Evolutionary conservation across 1,140 invertebrate genomes (phyloP), one percentile per base, ranked within the genome.

Genomic region (Magallana ariakensis): DNA sequence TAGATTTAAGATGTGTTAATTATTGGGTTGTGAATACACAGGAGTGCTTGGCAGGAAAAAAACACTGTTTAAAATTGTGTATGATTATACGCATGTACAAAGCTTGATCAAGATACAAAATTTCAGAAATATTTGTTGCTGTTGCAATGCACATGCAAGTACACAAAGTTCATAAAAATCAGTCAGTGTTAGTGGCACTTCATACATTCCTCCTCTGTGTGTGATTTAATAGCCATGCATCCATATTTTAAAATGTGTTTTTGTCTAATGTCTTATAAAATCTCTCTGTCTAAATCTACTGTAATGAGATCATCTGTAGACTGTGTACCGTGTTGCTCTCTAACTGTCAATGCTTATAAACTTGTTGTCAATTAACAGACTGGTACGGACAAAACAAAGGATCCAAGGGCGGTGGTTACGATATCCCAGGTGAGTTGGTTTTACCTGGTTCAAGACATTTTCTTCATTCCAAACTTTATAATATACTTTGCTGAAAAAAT

Each of bases 381-480:
- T 75, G 66, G 66, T 75, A 75, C 33, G 66, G 66, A 75, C 66
- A 75, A 75, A 75, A 75, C 15, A 26, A 75, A 11, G 66, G 22
- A 13, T 11, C 19, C 13, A 8, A 26, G 22, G 9, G 15, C 33
- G 66, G 66, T 11, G 66, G 66, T 26, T 75, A 75, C 26, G 66
- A 75, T 75, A 75, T 75, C 66, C 66, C 66, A 75, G 66, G 66
- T 75, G 33, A 75, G 66, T 33, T 60, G 58, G 33, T 46, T 46
- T 46, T 46, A 46, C 33, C 33, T 46, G 33, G 33, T 46, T 46
- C 33, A 46, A 46, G 33, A 46, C 33, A 46, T 46, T 46, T 4
- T 46, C 33, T 46, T 4, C 5, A 4, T 46, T 46, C 5, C 33
- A 46, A 46, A 46, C 33, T 46, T 46, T 46, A 46, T 46, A 3